These are phyloP conservation scores for Antrozous pallidus DNA, from an alignment of 2,797 vertebrate species.

Conservation along the genomic window DNA sequence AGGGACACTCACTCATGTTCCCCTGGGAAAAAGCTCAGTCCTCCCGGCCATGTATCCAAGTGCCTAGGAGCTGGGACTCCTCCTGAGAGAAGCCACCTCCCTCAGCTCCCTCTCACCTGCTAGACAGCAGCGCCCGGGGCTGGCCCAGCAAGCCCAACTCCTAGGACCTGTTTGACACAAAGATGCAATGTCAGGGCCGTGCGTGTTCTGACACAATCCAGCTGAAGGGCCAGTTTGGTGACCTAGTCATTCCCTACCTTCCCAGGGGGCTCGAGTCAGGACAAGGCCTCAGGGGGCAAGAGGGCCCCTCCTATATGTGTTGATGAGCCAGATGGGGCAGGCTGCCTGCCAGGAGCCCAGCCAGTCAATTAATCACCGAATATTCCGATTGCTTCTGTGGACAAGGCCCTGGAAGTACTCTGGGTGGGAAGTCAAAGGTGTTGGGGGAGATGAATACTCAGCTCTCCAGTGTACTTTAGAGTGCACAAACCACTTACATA, in stretches of 20 bases:
- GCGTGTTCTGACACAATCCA: conserved; percentile 1
- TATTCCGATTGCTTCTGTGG: background rate
- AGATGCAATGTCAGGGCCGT: background rate
- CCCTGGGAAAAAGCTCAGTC: background rate
- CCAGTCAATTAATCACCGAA: background rate
- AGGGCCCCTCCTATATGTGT: background rate
- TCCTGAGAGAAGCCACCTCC: background rate
- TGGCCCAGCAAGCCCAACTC: conserved; percentile 32
- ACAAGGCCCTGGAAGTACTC: background rate
- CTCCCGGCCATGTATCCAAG: background rate
- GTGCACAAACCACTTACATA: background rate
- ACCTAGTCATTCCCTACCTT: background rate
- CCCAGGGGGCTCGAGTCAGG: background rate
- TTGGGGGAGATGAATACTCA: background rate
- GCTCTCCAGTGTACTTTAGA: background rate
- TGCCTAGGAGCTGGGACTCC: background rate
- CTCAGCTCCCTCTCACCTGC: background rate
- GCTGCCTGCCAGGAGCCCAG: conserved; percentile 12
- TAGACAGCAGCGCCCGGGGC: background rate
- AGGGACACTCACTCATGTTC: background rate
- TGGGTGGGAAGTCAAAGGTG: background rate
- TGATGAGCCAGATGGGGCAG: background rate
- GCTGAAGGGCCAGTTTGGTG: conserved; percentile 43
- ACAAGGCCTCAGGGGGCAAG: background rate
- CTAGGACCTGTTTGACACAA: conserved; percentile 38